Conservation (phyloP, 2,113 vertebrate genomes). For the Puma concolor region DNA sequence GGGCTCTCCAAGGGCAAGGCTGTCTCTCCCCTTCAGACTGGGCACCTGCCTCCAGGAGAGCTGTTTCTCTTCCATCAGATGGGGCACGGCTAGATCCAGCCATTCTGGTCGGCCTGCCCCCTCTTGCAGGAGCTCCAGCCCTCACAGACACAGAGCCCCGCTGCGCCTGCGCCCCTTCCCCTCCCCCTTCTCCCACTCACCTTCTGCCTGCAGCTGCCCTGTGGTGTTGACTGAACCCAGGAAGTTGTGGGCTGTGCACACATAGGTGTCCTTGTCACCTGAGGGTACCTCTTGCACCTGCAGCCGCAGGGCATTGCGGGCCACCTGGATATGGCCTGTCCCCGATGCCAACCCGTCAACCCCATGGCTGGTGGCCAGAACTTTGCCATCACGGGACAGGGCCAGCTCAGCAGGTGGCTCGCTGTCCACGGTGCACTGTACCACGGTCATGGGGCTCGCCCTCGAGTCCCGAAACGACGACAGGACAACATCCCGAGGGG, state of each 20-base stretch:
- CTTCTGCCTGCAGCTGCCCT: conserved; percentile 41
- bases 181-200: conserved; percentile 61
- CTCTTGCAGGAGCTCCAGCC: neutral
- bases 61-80: neutral
- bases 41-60: neutral
- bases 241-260: conserved; percentile 82
- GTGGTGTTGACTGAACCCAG: conserved; percentile 54
- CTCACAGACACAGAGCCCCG: neutral
- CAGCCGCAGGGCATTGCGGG: conserved; percentile 80
- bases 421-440: conserved; percentile 84
- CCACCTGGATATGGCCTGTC: neutral
- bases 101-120: neutral
- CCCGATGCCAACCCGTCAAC: rapidly evolving
- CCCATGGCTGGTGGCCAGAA: conserved; percentile 37
- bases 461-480: conserved; percentile 77
- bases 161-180: too few species aligned
- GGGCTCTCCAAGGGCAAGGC: neutral
- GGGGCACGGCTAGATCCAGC: rapidly evolving
- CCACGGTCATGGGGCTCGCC: neutral
- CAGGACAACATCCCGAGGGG: conserved; percentile 75
- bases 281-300: conserved; percentile 24
- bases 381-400: conserved; percentile 30
- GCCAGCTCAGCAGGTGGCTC: conserved; percentile 76
- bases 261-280: conserved; percentile 54
- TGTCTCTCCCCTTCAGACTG: neutral